Evolutionary conservation across 2,888 invertebrate species (phyloP), one percentile per base, ranked within the genome.

Genomic region (Tachina fera): DNA sequence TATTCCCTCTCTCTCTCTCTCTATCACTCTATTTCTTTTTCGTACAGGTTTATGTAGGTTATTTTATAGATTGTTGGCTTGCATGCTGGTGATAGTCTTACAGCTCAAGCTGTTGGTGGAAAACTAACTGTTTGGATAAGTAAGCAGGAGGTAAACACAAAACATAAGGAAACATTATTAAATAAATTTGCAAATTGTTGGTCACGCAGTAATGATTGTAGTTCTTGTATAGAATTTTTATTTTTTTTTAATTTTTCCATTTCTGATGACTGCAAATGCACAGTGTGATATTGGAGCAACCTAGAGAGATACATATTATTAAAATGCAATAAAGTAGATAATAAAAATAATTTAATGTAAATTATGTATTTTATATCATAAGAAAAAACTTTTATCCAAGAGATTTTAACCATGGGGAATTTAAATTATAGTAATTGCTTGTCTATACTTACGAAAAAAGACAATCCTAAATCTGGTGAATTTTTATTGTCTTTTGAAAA

Each of bases 151-250:
- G 74, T 81, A 68, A 75, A 61, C 56, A 31, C 4, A 53, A 41
- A 60, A 70, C 16, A 53, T 70, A 72, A 75, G 60, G 43, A 79
- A 86, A 60, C 65, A 61, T 71, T 82, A 71, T 78, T 86, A 65
- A 76, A 86, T 78, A 79, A 82, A 79, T 82, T 83, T 63, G 78
- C 78, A 85, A 78, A 82, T 85, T 82, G 74, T 75, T 86, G 85
- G 85, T 78, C 82, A 82, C 70, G 78, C 82, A 45, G 82, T 78
- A 82, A 67, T 79, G 65, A 63, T 65, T 82, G 82, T 65, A 70
- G 45, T 83, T 77, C 45, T 71, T 51, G 51, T 22, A 65, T 31
- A 31, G 31, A 6, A 31, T 31, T 31, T 31, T 31, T 31, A 6
- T 71, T 65, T 65, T 49, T 39, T 63, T 41, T 74, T 47, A n/a